Conservation (phyloP, 2,888 invertebrate genomes). For the Syrista parreyssii region DNA sequence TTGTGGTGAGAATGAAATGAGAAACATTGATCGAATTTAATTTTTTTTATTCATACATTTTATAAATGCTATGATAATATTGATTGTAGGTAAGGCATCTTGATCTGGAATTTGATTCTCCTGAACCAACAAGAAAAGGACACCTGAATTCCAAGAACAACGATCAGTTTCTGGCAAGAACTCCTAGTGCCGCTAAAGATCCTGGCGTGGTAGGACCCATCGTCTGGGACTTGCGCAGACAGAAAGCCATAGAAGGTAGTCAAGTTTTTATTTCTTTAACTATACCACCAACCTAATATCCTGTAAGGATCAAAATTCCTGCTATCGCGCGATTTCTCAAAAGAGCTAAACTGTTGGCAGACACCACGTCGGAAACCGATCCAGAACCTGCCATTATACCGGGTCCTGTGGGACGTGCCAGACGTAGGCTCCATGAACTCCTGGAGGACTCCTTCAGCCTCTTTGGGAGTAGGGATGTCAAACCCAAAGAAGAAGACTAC, state of each 20-base stretch:
- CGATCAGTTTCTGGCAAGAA: conserved; percentile 69
- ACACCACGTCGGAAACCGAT: conserved; percentile 44
- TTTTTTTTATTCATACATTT: background rate
- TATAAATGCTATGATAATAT: background rate
- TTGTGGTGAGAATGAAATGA: conserved; percentile 71
- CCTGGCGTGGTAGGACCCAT: conserved; percentile 87
- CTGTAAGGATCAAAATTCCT: background rate
- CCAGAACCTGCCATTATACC: conserved; percentile 41
- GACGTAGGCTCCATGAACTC: conserved; percentile 80
- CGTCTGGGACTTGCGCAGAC: conserved; percentile 85
- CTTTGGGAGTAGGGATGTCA: conserved; percentile 75
- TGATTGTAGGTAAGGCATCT: conserved; percentile 50
- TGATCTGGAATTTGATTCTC: conserved; percentile 55
- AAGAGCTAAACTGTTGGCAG: conserved; percentile 26
- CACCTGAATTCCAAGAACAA: conserved; percentile 38
- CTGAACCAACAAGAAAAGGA: conserved; percentile 49
- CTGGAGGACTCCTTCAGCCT: conserved; percentile 84
- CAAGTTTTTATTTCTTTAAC: background rate
- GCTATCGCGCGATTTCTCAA: conserved; percentile 20
- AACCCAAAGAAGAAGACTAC: conserved; percentile 58
- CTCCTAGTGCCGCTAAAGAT: conserved; percentile 78
- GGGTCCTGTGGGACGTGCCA: conserved; percentile 72
- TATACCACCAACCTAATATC: background rate
- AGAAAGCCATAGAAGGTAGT: conserved; percentile 66
- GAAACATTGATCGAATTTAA: background rate